These are phyloP conservation scores for Drosophila subobscura DNA, from an alignment of 1,140 invertebrate genomes.

Conservation along the genomic window DNA sequence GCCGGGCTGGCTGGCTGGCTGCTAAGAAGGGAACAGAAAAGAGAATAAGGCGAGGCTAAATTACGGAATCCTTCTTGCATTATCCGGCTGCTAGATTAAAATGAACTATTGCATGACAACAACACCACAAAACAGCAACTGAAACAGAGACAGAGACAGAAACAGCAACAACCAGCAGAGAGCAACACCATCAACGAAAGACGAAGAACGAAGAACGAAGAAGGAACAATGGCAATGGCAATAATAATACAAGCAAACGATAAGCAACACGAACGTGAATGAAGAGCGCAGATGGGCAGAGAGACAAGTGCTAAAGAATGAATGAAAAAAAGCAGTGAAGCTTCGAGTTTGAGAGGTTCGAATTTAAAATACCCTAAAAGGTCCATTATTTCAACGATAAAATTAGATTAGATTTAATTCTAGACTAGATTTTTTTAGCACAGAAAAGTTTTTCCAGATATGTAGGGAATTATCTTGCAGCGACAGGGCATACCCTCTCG, in stretches of 20 bases:
- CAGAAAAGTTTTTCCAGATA: too few relatives aligned
- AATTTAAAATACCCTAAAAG: too few relatives aligned
- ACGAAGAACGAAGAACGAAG: background rate
- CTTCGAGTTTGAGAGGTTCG: background rate
- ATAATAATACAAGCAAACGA: slow-evolving; percentile 80
- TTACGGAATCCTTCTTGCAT: slow-evolving; percentile 81
- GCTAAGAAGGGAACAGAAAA: slow-evolving; percentile 1
- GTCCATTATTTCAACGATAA: too few relatives aligned
- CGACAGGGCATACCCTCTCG: too few relatives aligned
- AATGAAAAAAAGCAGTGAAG: slow-evolving; percentile 53
- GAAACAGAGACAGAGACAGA: slow-evolving; percentile 11
- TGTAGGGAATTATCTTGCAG: too few relatives aligned
- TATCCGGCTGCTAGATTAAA: slow-evolving; percentile 81
- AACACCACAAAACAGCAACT: slow-evolving; percentile 28
- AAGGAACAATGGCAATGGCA: slow-evolving; percentile 74
- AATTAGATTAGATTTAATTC: too few relatives aligned
- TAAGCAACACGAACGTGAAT: slow-evolving; percentile 75
- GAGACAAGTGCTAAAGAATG: slow-evolving; percentile 65
- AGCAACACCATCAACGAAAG: slow-evolving; percentile 39
- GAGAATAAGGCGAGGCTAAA: slow-evolving; percentile 55
- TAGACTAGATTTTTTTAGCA: too few relatives aligned
- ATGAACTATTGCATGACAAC: slow-evolving; percentile 79
- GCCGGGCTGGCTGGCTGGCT: slow-evolving; percentile 18
- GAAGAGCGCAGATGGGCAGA: slow-evolving; percentile 22
- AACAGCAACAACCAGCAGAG: slow-evolving; percentile 9